Conservation (phyloP, 2,797 vertebrate species). For the Champsocephalus gunnari region DNA sequence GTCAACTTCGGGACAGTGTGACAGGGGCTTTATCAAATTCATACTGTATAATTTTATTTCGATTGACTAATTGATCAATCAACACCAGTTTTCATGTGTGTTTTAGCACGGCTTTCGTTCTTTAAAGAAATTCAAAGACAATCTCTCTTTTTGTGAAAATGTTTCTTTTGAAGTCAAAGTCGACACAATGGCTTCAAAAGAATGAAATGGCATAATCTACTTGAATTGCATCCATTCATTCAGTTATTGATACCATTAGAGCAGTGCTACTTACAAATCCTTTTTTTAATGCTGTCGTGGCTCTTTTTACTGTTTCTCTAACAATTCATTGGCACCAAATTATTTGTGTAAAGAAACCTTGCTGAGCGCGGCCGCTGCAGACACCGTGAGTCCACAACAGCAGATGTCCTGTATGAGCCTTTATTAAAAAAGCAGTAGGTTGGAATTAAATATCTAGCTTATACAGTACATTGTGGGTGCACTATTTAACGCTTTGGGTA, state of each 20-base stretch:
- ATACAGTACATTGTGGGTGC: slow-evolving; percentile 13
- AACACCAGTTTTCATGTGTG: neutral
- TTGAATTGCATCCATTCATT: slow-evolving; percentile 25
- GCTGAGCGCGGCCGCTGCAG: slow-evolving; percentile 49
- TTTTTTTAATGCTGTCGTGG: slow-evolving; percentile 1
- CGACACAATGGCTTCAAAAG: neutral
- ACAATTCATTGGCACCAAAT: slow-evolving; percentile 51
- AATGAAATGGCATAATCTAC: slow-evolving; percentile 31
- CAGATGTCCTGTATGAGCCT: slow-evolving; percentile 28
- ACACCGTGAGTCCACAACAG: slow-evolving; percentile 37
- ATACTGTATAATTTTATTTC: neutral
- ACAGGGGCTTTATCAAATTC: neutral
- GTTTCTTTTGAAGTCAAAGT: slow-evolving; percentile 1
- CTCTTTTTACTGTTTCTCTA: neutral
- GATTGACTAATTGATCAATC: neutral
- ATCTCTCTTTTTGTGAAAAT: slow-evolving; percentile 5
- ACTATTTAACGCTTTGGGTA: slow-evolving; percentile 14
- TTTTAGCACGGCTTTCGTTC: neutral
- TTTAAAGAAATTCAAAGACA: slow-evolving; percentile 3
- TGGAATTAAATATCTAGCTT: slow-evolving; percentile 30
- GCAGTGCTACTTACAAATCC: slow-evolving; percentile 26
- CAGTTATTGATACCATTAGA: slow-evolving; percentile 27
- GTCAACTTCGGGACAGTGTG: too few species aligned
- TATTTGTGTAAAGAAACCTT: slow-evolving; percentile 45
- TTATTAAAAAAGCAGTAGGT: slow-evolving; percentile 45